Base-by-base conservation (phyloP, 2,113 vertebrate genomes). In the Vimba vimba region DNA sequence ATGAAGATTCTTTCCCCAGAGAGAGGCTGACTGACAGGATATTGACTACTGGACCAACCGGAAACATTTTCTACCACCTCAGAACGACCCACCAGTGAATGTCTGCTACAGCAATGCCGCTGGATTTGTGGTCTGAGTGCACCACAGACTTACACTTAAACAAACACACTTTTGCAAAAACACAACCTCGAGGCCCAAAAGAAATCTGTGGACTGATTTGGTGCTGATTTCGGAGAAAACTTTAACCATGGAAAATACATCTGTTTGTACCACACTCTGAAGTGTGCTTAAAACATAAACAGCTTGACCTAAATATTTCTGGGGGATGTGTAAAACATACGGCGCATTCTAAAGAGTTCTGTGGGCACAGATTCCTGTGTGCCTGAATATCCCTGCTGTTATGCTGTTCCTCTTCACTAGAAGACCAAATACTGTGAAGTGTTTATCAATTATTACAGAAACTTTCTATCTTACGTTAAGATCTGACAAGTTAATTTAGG, bases 1-100 rank as follows among this genome's bases (percentile, higher is more conserved):
- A 90, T 87, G 83, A 90, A 88, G 69, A 43, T 82, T 73, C 43
- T 62, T 78, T 59, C 81, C 78, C 55, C n/a, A 27, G 59, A 85
- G 79, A 82, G 52, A 7, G n/a, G 39, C 69, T 86, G 82, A 79
- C 68, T 66, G 73, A 84, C 27, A 85, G 80, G 81, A 83, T 86
- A 79, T 69, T 25, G 7, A 36, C 81, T 43, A 75, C 81, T 36
- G 45, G 45, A 68, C 39, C 79, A n/a, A 79, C 82, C 19, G 71
- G 45, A 85, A 89, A 84, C 74, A 86, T 84, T 69, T 73, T 15
- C 80, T 75, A 45, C 25, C 17, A 21, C 4, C 5, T 13, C 55
- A 87, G 11, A 62, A 77, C 43, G 50, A 82, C 6, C 55, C 30
- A 50, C 36, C 6, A 36, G 27, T 69, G 60, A 82, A 83, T 4